These are phyloP conservation scores for Eilema sororculum DNA, from an alignment of 2,888 invertebrate species.

Conservation along the genomic window DNA sequence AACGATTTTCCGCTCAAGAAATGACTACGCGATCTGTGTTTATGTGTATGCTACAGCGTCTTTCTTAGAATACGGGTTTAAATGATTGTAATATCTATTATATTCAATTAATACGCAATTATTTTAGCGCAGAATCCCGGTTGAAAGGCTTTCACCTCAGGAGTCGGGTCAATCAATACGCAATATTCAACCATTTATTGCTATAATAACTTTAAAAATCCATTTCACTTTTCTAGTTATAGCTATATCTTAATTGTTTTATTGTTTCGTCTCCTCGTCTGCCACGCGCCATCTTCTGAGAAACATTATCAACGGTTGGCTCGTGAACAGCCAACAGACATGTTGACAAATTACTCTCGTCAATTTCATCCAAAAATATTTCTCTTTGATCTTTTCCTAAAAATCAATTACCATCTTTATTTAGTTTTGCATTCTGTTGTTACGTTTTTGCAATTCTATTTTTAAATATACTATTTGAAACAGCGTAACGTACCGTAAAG, in stretches of 20 bases:
- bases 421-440: conserved; percentile 25
- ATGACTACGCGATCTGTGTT: too few species aligned
- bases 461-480: background rate
- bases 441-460: conserved; percentile 5
- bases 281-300: conserved; percentile 60
- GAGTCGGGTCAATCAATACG: background rate
- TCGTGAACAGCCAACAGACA: conserved; percentile 43
- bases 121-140: background rate
- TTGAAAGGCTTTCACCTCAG: background rate
- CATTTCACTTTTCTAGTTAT: background rate
- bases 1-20: too few species aligned
- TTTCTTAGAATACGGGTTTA: background rate
- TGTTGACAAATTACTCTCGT: conserved; percentile 75
- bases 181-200: background rate
- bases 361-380: conserved; percentile 62
- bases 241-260: conserved; percentile 7
- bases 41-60: too few species aligned
- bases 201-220: background rate
- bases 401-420: conserved; percentile 44
- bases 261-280: conserved; percentile 5
- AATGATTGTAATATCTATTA: background rate
- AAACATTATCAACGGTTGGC: conserved; percentile 62
- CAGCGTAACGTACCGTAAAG: conserved; percentile 14
- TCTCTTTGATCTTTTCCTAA: conserved; percentile 70
- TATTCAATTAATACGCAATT: background rate